Evolutionary conservation across 2,113 vertebrate species (phyloP).

Genomic region (Trichechus manatus): DNA sequence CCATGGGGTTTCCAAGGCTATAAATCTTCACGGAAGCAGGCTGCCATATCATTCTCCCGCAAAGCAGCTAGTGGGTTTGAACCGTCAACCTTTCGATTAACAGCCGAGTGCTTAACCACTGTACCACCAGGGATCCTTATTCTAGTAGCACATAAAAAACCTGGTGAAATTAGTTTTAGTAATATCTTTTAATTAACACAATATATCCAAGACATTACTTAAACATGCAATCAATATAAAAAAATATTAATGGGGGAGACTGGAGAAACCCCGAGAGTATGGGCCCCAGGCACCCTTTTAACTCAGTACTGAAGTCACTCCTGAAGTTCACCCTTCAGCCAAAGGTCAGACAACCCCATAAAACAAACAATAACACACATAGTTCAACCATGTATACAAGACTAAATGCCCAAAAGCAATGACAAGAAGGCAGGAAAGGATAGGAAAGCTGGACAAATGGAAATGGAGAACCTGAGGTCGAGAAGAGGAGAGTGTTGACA

Average conservation of each 20-base stretch:
- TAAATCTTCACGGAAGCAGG: neutral
- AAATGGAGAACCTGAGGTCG: too few relatives aligned
- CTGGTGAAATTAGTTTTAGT: constrained; percentile 16
- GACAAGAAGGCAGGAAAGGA: too few relatives aligned
- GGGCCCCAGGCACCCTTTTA: too few relatives aligned
- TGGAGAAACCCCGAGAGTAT: too few relatives aligned
- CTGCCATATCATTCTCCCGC: neutral
- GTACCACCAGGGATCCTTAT: neutral
- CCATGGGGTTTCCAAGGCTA: neutral
- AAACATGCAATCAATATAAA: neutral
- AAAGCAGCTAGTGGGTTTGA: neutral
- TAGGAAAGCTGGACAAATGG: too few relatives aligned
- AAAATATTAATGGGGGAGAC: neutral
- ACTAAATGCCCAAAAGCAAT: too few relatives aligned
- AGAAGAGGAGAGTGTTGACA: too few relatives aligned
- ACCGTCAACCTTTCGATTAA: neutral
- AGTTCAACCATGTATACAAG: too few relatives aligned
- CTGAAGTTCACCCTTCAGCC: too few relatives aligned
- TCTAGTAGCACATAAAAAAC: neutral
- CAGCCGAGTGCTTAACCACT: neutral
- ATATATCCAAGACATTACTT: neutral
- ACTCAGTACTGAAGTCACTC: too few relatives aligned
- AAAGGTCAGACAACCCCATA: too few relatives aligned
- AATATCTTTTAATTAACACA: neutral
- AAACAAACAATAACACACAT: too few relatives aligned